Conservation (phyloP, 2,888 invertebrate species). For the Philonicus albiceps region DNA sequence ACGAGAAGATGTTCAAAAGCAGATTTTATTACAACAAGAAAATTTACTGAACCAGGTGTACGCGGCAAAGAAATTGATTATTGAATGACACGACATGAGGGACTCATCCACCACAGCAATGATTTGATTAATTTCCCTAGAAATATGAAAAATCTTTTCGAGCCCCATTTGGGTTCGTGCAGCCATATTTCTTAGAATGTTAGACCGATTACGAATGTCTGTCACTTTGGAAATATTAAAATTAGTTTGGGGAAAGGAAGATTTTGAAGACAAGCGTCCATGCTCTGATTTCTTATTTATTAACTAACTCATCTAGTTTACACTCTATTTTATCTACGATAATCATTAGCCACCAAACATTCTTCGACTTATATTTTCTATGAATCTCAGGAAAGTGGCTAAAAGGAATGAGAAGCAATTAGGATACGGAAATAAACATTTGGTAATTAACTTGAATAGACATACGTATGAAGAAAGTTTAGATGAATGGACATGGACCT, state of each 20-base stretch:
- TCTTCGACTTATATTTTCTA: background rate
- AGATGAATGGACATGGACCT: background rate
- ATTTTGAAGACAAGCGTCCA: background rate
- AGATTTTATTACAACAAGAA: background rate
- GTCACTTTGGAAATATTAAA: background rate
- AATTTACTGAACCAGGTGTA: background rate
- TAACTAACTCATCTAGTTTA: background rate
- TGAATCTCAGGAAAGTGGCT: background rate
- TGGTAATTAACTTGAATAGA: slow-evolving; percentile 17
- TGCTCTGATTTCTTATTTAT: background rate
- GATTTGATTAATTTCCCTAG: background rate
- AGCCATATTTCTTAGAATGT: background rate
- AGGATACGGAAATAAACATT: slow-evolving; percentile 23
- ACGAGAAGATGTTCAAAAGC: background rate
- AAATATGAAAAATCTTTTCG: background rate
- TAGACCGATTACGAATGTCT: background rate
- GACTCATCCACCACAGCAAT: background rate
- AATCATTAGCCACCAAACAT: background rate
- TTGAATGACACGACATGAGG: background rate
- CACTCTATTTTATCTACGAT: background rate
- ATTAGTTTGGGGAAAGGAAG: background rate
- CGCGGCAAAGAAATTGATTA: background rate
- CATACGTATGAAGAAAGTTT: background rate
- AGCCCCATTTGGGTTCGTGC: background rate
- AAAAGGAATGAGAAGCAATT: background rate